phyloP scores from a whole-genome alignment of 2,113 vertebrate species.

The Parotia lawesii region DNA sequence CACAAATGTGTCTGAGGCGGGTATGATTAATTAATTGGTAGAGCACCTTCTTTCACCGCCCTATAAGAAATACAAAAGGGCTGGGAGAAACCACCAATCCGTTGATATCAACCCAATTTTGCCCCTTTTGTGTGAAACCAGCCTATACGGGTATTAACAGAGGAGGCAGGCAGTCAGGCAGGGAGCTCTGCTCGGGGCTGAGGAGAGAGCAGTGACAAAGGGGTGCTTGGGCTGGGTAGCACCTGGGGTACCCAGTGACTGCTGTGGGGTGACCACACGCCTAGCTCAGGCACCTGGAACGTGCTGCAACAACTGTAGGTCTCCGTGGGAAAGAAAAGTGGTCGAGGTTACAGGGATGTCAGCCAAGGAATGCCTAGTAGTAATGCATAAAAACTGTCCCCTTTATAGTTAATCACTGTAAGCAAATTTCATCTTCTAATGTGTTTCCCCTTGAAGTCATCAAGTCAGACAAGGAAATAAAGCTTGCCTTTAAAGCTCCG shows the following conservation, averaged over 20 bases:
- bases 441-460: neutral
- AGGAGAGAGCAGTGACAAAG: neutral
- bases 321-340: neutral
- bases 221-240: neutral
- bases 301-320: neutral
- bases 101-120: neutral
- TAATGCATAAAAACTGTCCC: neutral
- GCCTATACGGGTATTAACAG: rapidly evolving
- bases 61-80: neutral
- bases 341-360: neutral
- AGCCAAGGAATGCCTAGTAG: neutral
- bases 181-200: neutral
- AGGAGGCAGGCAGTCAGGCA: too few species aligned
- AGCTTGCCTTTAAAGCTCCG: neutral
- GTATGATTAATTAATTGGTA: neutral
- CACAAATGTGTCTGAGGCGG: rapidly evolving
- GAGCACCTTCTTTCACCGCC: rapidly evolving
- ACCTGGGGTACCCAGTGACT: neutral
- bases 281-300: rapidly evolving
- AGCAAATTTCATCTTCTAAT: neutral
- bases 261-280: rapidly evolving
- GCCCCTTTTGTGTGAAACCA: rapidly evolving
- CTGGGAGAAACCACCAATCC: neutral
- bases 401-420: neutral
- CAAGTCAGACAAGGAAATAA: neutral